Evolutionary conservation across 2,888 invertebrate genomes (phyloP).

Genomic region (Drosophila prostipennis): DNA sequence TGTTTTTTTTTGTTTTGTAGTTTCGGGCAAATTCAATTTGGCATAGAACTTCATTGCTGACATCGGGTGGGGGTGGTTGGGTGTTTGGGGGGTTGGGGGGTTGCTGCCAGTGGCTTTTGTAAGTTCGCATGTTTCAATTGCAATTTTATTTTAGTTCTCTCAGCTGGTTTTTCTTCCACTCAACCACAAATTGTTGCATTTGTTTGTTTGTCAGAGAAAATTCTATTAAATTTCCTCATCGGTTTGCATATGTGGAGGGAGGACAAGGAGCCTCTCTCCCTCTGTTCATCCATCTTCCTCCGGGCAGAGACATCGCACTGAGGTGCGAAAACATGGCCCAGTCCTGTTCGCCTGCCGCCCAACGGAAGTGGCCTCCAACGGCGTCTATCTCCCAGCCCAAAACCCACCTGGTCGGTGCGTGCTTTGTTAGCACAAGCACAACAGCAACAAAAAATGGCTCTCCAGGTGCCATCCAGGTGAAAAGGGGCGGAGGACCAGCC

Average conservation of each 20-base stretch:
- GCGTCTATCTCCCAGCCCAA: slow-evolving; percentile 11
- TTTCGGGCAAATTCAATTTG: slow-evolving; percentile 74
- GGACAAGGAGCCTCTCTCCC: background rate
- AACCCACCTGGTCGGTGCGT: slow-evolving; percentile 53
- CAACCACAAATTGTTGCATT: slow-evolving; percentile 66
- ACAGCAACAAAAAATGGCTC: slow-evolving; percentile 65
- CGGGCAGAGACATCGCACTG: slow-evolving; percentile 17
- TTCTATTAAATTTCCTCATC: slow-evolving; percentile 46
- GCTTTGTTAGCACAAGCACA: slow-evolving; percentile 66
- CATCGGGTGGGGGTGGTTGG: slow-evolving; percentile 15
- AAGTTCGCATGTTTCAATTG: slow-evolving; percentile 58
- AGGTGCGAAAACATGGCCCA: slow-evolving; percentile 69
- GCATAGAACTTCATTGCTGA: slow-evolving; percentile 65
- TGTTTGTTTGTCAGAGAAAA: slow-evolving; percentile 30
- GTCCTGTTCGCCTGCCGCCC: slow-evolving; percentile 23
- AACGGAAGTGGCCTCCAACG: slow-evolving; percentile 65
- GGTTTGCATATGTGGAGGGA: slow-evolving; percentile 38
- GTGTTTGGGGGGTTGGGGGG: background rate
- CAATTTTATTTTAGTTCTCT: slow-evolving; percentile 49
- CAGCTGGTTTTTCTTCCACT: slow-evolving; percentile 46
- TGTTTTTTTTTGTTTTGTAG: slow-evolving; percentile 66
- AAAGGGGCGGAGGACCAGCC: slow-evolving; percentile 6
- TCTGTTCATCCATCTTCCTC: slow-evolving; percentile 9
- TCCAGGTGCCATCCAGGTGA: slow-evolving; percentile 60
- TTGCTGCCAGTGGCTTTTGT: slow-evolving; percentile 20